Evolutionary conservation across 2,888 invertebrate genomes (phyloP).

Genomic region (Diploptera punctata): DNA sequence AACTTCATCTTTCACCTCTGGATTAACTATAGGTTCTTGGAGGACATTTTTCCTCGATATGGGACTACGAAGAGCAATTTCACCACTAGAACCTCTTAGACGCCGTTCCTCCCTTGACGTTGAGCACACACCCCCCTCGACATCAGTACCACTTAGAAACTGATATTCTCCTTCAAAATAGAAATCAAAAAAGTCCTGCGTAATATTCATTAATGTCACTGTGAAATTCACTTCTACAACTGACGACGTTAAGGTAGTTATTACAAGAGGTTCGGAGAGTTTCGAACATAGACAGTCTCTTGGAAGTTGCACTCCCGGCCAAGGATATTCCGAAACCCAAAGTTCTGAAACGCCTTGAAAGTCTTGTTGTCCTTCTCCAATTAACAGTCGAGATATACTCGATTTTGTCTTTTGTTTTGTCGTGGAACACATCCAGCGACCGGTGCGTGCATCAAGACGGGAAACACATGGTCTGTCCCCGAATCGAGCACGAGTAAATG

Average conservation of each 20-base stretch:
- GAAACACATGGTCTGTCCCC: slow-evolving; percentile 73
- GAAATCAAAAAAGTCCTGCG: slow-evolving; percentile 80
- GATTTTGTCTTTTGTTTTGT: slow-evolving; percentile 56
- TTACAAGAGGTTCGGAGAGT: slow-evolving; percentile 67
- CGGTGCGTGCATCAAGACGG: slow-evolving; percentile 68
- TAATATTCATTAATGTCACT: slow-evolving; percentile 79
- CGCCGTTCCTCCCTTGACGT: slow-evolving; percentile 70
- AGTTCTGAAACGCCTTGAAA: slow-evolving; percentile 63
- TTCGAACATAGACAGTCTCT: slow-evolving; percentile 78
- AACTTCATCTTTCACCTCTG: slow-evolving; percentile 39
- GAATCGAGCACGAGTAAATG: slow-evolving; percentile 72
- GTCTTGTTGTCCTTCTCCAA: slow-evolving; percentile 44
- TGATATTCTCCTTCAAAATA: slow-evolving; percentile 68
- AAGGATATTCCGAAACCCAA: slow-evolving; percentile 72
- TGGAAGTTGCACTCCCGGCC: slow-evolving; percentile 70
- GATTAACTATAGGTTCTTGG: background rate
- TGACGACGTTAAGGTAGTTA: slow-evolving; percentile 72
- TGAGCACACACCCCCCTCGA: slow-evolving; percentile 60
- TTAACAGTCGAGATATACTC: slow-evolving; percentile 52
- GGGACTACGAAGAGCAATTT: slow-evolving; percentile 71
- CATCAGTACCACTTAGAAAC: slow-evolving; percentile 60
- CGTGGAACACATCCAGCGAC: slow-evolving; percentile 69
- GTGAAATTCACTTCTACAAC: slow-evolving; percentile 76
- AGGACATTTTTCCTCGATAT: slow-evolving; percentile 32
- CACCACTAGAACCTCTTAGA: slow-evolving; percentile 74